These are phyloP conservation scores for Anarsia innoxiella DNA, from an alignment of 2,888 invertebrate genomes.

Conservation along the genomic window DNA sequence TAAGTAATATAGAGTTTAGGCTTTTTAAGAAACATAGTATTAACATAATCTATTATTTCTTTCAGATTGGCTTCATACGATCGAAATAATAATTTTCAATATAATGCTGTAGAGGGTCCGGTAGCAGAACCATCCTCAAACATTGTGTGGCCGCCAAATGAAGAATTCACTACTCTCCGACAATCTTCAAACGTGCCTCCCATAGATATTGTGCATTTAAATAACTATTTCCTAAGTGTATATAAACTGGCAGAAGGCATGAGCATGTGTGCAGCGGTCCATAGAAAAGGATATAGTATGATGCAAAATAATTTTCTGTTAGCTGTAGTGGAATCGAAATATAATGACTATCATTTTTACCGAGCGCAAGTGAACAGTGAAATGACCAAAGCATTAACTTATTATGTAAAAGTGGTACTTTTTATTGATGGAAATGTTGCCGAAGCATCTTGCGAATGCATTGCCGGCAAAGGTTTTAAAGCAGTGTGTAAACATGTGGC, in stretches of 20 bases:
- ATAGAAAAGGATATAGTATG: slow-evolving; percentile 5
- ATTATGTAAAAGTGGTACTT: background rate
- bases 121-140: background rate
- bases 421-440: background rate
- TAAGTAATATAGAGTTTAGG: background rate
- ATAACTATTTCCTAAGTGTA: background rate
- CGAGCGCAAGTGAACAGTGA: slow-evolving; percentile 7
- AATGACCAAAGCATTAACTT: slow-evolving; percentile 4
- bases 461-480: slow-evolving; percentile 4
- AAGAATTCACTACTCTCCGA: background rate
- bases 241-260: background rate
- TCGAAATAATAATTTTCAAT: slow-evolving; percentile 3
- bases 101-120: background rate
- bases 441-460: slow-evolving; percentile 5
- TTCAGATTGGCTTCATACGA: slow-evolving; percentile 6
- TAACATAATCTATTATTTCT: background rate
- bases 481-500: slow-evolving; percentile 8
- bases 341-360: slow-evolving; percentile 2
- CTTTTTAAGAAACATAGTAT: background rate
- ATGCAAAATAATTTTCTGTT: slow-evolving; percentile 2
- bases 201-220: background rate
- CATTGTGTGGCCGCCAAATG: background rate
- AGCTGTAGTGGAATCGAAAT: background rate
- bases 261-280: background rate
- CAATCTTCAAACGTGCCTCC: background rate